Evolutionary conservation across 1,140 invertebrate genomes (phyloP).

Genomic region (Telenomus remus): DNA sequence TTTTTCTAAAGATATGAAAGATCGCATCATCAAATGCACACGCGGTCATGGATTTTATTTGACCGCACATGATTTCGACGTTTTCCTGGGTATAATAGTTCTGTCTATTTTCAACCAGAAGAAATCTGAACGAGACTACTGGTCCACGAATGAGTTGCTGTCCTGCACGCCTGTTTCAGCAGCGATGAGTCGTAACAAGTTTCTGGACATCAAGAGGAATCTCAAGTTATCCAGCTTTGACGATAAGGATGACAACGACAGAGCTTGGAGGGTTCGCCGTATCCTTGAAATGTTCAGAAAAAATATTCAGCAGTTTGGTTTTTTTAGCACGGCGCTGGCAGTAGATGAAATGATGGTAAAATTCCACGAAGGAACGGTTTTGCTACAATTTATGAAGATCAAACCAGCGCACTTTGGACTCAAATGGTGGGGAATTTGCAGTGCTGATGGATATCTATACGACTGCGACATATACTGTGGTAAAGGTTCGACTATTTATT

Average conservation of each 20-base stretch:
- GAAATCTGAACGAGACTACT: too few relatives aligned
- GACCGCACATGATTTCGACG: too few relatives aligned
- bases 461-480: constrained; percentile 18
- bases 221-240: constrained; percentile 28
- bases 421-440: constrained; percentile 36
- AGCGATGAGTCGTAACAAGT: too few relatives aligned
- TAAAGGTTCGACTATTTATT: constrained; percentile 14
- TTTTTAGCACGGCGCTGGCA: constrained; percentile 29
- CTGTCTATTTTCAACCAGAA: too few relatives aligned
- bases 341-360: constrained; percentile 44
- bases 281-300: not conserved
- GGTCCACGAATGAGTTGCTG: too few relatives aligned
- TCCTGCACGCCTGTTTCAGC: too few relatives aligned
- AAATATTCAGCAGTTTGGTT: constrained; percentile 33
- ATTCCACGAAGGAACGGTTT: constrained; percentile 37
- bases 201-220: constrained; percentile 29
- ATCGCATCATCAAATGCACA: too few relatives aligned
- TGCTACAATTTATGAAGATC: constrained; percentile 25
- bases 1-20: too few relatives aligned
- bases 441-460: constrained; percentile 11
- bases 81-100: too few relatives aligned
- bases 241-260: constrained; percentile 1
- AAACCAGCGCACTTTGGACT: constrained; percentile 20
- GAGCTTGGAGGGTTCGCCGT: too few relatives aligned
- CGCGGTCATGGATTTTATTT: too few relatives aligned